Percentiles rank a stretch among this genome's conserved stretches.
Conservation (phyloP, 2,888 invertebrate genomes). For the Ferrisia virgata region DNA sequence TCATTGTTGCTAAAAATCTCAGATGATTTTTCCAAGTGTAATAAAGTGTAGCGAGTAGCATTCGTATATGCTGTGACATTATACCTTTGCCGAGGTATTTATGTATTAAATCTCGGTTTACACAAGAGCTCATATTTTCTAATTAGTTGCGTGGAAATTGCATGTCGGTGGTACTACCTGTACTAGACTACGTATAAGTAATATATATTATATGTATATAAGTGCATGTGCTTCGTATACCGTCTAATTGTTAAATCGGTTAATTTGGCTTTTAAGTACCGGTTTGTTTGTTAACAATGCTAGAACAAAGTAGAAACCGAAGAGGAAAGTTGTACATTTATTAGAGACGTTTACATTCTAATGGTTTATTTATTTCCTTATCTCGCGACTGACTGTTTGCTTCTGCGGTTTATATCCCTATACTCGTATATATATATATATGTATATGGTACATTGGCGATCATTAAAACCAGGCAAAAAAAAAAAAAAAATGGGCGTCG, state of each 20-base stretch:
- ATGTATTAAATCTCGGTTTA: too few species aligned
- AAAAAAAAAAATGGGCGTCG: neutral
- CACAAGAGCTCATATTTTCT: neutral
- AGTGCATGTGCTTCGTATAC: neutral
- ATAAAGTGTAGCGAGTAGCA: too few species aligned
- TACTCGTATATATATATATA: too few species aligned
- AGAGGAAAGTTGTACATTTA: slow-evolving; percentile 9
- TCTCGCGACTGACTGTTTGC: slow-evolving; percentile 9
- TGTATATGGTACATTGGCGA: neutral
- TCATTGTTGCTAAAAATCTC: too few species aligned
- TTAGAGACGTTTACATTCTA: slow-evolving; percentile 11
- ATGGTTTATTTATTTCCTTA: slow-evolving; percentile 25
- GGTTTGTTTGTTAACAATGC: slow-evolving; percentile 23
- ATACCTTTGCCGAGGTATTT: too few species aligned
- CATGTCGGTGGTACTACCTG: too few species aligned
- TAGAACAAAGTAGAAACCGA: slow-evolving; percentile 14
- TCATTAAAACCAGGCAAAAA: neutral
- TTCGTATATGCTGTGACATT: neutral
- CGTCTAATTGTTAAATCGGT: slow-evolving; percentile 6
- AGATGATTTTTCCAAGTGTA: too few species aligned
- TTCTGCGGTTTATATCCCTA: neutral
- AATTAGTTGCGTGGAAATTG: neutral
- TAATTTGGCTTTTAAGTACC: slow-evolving; percentile 9
- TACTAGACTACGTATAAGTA: too few species aligned
- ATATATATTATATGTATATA: too few species aligned